Evolutionary conservation across 1,140 invertebrate species (phyloP).

Genomic region (Dreissena rostriformis): DNA sequence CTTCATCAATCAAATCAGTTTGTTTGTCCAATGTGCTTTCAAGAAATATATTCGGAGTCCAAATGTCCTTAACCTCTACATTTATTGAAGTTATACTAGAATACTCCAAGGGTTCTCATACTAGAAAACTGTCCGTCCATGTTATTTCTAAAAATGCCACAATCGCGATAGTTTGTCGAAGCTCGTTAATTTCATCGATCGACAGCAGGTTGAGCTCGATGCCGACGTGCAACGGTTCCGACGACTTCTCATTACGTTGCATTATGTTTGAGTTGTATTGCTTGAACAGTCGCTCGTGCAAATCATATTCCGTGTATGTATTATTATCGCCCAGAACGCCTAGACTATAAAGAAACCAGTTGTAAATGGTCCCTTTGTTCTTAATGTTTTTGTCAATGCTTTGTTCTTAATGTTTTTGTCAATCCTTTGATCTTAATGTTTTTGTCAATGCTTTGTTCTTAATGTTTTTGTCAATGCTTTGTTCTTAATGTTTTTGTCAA

Average conservation of each 20-base stretch:
- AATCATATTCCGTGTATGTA: too few species aligned
- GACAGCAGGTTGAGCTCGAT: constrained; percentile 10
- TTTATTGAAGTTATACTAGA: too few species aligned
- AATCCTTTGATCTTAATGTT: too few species aligned
- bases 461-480: too few species aligned
- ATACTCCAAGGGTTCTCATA: too few species aligned
- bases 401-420: too few species aligned
- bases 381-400: too few species aligned
- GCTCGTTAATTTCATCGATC: not conserved
- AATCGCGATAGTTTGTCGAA: constrained; percentile 12
- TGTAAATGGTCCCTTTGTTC: too few species aligned
- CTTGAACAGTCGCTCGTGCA: not conserved
- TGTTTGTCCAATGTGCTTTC: constrained; percentile 25
- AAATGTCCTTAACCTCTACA: not conserved
- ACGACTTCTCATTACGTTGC: too few species aligned
- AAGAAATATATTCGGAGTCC: constrained; percentile 23
- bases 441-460: too few species aligned
- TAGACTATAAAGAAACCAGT: not conserved
- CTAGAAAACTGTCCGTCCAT: too few species aligned
- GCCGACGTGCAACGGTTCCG: not conserved
- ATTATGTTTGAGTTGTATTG: not conserved
- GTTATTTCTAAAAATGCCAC: not conserved
- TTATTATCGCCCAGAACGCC: not conserved
- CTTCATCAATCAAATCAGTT: constrained; percentile 28
- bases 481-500: too few species aligned